These are phyloP conservation scores for Heterodera schachtii DNA, from an alignment of 1,140 invertebrate species.

Conservation along the genomic window DNA sequence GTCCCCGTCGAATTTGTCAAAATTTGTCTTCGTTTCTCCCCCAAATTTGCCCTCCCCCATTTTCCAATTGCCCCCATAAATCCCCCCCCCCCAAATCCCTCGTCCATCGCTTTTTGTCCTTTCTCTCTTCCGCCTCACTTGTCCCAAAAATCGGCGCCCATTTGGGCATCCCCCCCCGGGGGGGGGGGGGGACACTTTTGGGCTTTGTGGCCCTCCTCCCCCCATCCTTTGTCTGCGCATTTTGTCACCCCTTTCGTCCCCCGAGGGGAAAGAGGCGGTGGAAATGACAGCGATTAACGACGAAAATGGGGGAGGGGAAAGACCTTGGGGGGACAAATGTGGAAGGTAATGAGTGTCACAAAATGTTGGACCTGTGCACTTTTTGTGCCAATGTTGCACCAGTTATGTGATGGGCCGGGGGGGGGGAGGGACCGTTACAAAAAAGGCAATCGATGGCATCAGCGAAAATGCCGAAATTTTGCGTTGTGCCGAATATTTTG, in stretches of 20 bases:
- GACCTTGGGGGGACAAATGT: background rate
- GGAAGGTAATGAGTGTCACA: too few relatives aligned
- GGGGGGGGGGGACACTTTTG: background rate
- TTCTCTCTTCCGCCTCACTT: slow-evolving; percentile 9
- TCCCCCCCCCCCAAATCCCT: background rate
- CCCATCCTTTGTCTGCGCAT: background rate
- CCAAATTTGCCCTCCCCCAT: background rate
- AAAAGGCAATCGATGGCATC: too few relatives aligned
- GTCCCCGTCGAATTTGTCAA: background rate
- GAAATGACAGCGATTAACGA: too few relatives aligned
- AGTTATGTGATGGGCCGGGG: too few relatives aligned
- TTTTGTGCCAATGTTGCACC: too few relatives aligned
- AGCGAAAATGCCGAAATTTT: too few relatives aligned
- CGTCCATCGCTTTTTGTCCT: background rate
- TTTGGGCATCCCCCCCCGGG: background rate
- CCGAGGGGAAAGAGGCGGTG: background rate
- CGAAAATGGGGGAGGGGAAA: background rate
- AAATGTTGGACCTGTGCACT: too few relatives aligned
- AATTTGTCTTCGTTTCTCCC: background rate
- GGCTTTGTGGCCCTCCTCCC: background rate
- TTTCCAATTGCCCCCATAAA: background rate
- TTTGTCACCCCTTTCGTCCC: background rate
- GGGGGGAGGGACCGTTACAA: too few relatives aligned
- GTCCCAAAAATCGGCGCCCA: background rate
- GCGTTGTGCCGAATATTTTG: too few relatives aligned